Evolutionary conservation across 2,888 invertebrate species (phyloP), one percentile per base, ranked within the genome.

Genomic region (Anarsia innoxiella): DNA sequence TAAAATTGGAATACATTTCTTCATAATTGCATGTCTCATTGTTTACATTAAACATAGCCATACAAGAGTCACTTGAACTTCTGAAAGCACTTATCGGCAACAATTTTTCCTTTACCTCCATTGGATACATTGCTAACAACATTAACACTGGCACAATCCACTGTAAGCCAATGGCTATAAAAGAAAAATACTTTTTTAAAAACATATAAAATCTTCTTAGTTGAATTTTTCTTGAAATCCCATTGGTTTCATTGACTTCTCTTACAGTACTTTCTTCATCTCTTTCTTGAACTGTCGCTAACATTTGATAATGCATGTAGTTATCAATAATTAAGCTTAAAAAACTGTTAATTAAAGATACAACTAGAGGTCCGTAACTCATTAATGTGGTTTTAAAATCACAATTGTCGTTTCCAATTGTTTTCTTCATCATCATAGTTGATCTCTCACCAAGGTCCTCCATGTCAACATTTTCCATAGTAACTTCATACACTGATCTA

Each of bases 341-440:
- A 45, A 84, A 84, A 45, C 82, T 83, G 44, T 84, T 85, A 0
- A 82, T 76, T 27, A 82, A 50, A 2, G 84, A 74, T 15, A 78
- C 55, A 13, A 82, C 63, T 10, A 78, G 42, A 1, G 83, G 83
- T 26, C 82, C 80, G 11, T 78, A 84, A 27, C 70, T 69, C 45
- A 74, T 54, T 10, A 85, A 44, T 8, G 75, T 48, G 23, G 67
- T 53, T 31, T 53, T 41, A 39, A 71, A 73, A 23, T 63, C 67
- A 42, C 84, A 84, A 13, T 61, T 46, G 12, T 56, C 48, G 4
- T 6, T 8, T 40, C 46, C 35, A 49, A 46, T 35, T 46, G 33
- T 23, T 23, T 42, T 48, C 2, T 19, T 44, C 12, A 41, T 35
- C 10, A 54, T 39, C 9, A 49, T 51, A 2, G 48, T 40, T 23